These are phyloP conservation scores for Microcebus murinus DNA, from an alignment of 2,113 vertebrate genomes.

Conservation along the genomic window DNA sequence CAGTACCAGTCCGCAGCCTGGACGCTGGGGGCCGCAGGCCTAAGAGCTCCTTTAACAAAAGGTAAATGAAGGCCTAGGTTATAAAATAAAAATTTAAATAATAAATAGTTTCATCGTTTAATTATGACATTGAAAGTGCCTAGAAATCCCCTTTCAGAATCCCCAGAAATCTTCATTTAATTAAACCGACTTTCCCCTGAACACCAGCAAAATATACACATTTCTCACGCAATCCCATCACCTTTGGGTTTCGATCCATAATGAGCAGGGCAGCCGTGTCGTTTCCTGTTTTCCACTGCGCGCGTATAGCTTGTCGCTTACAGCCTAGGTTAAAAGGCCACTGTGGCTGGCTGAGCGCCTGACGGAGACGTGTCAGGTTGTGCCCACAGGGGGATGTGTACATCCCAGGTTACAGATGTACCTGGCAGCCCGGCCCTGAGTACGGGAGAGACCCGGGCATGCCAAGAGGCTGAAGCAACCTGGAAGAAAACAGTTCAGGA, in stretches of 20 bases:
- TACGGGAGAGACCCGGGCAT: background rate
- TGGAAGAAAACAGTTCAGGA: background rate
- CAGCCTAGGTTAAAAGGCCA: background rate
- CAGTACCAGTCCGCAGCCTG: no score
- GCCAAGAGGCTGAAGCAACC: background rate
- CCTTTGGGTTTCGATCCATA: background rate
- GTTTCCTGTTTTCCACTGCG: background rate
- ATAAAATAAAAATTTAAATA: conserved; percentile 38
- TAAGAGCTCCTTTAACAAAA: background rate
- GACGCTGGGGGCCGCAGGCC: background rate
- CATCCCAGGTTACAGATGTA: background rate
- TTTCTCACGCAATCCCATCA: background rate
- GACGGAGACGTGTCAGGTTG: background rate
- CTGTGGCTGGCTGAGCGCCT: fast-evolving
- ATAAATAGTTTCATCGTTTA: background rate
- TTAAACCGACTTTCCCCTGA: conserved; percentile 17
- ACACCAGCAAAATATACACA: background rate
- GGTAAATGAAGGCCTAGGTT: conserved; percentile 19
- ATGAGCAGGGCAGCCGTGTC: background rate
- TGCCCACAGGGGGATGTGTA: background rate
- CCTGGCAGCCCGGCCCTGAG: fast-evolving
- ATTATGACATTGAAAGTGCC: conserved; percentile 11
- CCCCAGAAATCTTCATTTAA: conserved; percentile 36
- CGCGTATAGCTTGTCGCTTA: fast-evolving
- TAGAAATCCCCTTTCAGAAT: background rate